Evolutionary conservation across 2,888 invertebrate genomes (phyloP), one percentile per base, ranked within the genome.

Genomic region (Macrosoma leucophasiata): DNA sequence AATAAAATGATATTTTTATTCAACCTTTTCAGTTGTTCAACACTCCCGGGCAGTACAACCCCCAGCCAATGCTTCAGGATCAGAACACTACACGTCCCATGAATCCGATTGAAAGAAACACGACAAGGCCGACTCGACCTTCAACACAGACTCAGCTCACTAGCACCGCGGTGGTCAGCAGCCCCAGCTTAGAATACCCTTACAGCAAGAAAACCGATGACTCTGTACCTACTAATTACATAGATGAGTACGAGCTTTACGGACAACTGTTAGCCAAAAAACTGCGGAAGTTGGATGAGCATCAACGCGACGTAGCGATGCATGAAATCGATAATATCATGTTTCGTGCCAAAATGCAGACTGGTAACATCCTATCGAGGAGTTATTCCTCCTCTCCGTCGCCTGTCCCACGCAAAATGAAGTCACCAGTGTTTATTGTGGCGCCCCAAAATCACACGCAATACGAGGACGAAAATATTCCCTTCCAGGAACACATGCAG

Each of bases 271-370:
- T 84, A 29, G 81, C 76, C 2, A 82, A 73, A 38, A 84, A 82
- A 46, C 46, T 84, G 25, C 65, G 70, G 40, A 79, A 73, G 45
- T 42, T 84, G 22, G 71, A 79, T 24, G 82, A 81, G 48, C 62
- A 65, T 15, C 73, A 81, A 39, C 62, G 84, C 2, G 81, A 84
- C 41, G 44, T 73, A 10, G 73, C 75, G 3, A 81, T 82, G 81
- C 78, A 82, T 31, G 79, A 84, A 36, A 79, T 84, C 6, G 81
- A 84, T 39, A 77, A 75, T 37, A 68, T 81, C 20, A 70, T 81
- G 67, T 81, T 77, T 53, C 69, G 67, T 25, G 70, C 66, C 7
- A 79, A 75, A 62, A 76, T 75, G 62, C 60, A 71, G 32, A 62
- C 53, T 13, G 40, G 46, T 9, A 31, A 40, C 3, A 20, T 55